Evolutionary conservation across 2,113 vertebrate species (phyloP), one percentile per base, ranked within the genome.

Genomic region (Sclerurus mexicanus): DNA sequence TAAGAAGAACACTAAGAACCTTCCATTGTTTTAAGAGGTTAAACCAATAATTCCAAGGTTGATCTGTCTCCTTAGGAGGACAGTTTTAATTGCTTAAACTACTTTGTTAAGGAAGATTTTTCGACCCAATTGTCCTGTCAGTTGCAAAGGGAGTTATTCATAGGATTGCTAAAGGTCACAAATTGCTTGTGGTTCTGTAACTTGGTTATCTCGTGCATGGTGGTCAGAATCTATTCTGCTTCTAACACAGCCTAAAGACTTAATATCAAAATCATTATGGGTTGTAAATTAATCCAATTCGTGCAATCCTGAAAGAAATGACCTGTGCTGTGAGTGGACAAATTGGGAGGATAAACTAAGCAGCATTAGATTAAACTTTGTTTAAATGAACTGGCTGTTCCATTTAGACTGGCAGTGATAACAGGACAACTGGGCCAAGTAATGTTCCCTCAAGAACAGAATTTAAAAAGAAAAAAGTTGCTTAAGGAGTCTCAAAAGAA

Each of bases 1-100:
- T 50, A 62, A n/a, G 35, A 73, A 44, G 21, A 90, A 79, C 71
- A 47, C 59, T 31, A 74, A 79, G 64, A 82, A 63, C 75, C 44
- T 92, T 73, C 64, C 89, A 75, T 82, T 13, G 0, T 83, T 86
- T 92, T 81, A 84, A 90, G 44, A 66, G 82, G 76, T 58, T 86
- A 68, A 90, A 81, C 49, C 2, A 6, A 75, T 96, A 96, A 96
- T 85, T 87, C 73, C 92, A 92, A 90, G 72, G 80, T 85, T 95
- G 60, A 62, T 85, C 58, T 66, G 66, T 78, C 73, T 94, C 66
- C 73, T 81, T 72, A 68, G 63, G 22, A 84, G 23, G 76, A 75
- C 64, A 89, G 80, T 58, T 93, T 88, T 87, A 96, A 95, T 95
- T 78, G 86, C 80, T 92, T 94, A 79, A 92, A 35, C 35, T 4